Evolutionary conservation across 1,140 invertebrate genomes (phyloP), one percentile per base, ranked within the genome.

Genomic region (Euschistus heros): DNA sequence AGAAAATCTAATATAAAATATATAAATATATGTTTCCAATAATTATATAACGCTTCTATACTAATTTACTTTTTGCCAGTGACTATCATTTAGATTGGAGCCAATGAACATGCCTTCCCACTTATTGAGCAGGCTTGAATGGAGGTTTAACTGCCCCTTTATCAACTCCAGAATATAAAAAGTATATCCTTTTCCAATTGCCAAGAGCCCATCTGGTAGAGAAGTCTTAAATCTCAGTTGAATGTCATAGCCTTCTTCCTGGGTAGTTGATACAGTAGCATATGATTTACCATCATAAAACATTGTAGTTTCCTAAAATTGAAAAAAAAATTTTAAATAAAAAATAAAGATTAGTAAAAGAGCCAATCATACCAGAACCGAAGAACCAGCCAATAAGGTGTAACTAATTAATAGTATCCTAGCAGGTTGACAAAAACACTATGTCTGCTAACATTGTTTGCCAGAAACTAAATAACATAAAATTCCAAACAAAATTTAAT

Each of bases 161-260:
- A 84, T 82, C 18, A 95, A 78, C 70, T 90, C 85, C 24, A 95
- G 78, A 68, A 90, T 87, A 74, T 91, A 92, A 75, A 85, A 90
- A 1, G 88, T 90, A 26, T 82, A 75, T 15, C 90, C 89, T 68
- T 86, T 86, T 33, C 90, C 89, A 74, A 92, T 85, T 13, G 89
- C 89, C 61, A 97, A 74, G n/a, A 94, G 76, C 24, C 90, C 91
- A 74, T 87, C 86, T 0, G 86, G 83, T 27, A 96, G 75, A 4
- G 93, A 96, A 0, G 94, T 97, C 72, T 91, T 87, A 74, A 97
- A 96, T 26, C 89, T 79, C 71, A 96, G 87, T 67, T 88, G 85
- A 46, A 96, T 87, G 72, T 91, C 89, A 75, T 93, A 93, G 54
- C 88, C 89, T 74, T 91, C 88, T 67, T 89, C 87, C 27, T 88